Base-by-base conservation (phyloP, 1,140 invertebrate genomes). In the Lucilia sericata region DNA sequence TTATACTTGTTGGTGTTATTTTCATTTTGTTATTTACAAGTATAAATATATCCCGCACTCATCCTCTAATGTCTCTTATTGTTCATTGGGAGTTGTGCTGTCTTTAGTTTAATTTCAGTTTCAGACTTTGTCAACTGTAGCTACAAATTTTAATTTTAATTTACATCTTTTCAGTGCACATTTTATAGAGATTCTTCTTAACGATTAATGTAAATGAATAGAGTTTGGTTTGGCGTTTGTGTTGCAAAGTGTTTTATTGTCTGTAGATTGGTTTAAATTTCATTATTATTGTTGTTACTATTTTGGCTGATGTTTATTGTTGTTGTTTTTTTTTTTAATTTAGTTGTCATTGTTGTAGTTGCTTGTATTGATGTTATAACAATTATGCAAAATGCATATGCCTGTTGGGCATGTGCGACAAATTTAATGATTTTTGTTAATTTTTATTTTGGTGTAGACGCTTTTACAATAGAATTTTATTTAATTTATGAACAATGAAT, bases 361-460 rank as follows among this genome's bases (percentile, higher is more conserved):
- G 13, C 21, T 74, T 76, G 74, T 19, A 36, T 5, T 76, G 80
- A 82, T 82, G 47, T 82, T 70, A 84, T 84, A 82, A 84, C 83
- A 84, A 84, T 84, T 84, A 84, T 84, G 84, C 84, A 82, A 84
- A 84, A 82, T 82, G 84, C 84, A 84, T 47, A 75, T 84, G 60
- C 17, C 60, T 49, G 60, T 19, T n/a, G 83, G 76, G 36, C 78
- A 70, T 82, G 65, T 74, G 78, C 84, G 17, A 21, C 84, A 34
- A 75, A 84, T 84, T 82, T 74, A 82, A 82, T 84, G 84, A 49
- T 55, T 30, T 83, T 5, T 49, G 55, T 70, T 76, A 21, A 9
- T 7, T 55, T 55, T 21, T 70, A 21, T 65, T 30, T 19, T 65
- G 14, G 65, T 70, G 65, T 70, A 21, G 65, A 70, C 65, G 13